Conservation (phyloP, 2,113 vertebrate genomes). For the Arothron firmamentum region DNA sequence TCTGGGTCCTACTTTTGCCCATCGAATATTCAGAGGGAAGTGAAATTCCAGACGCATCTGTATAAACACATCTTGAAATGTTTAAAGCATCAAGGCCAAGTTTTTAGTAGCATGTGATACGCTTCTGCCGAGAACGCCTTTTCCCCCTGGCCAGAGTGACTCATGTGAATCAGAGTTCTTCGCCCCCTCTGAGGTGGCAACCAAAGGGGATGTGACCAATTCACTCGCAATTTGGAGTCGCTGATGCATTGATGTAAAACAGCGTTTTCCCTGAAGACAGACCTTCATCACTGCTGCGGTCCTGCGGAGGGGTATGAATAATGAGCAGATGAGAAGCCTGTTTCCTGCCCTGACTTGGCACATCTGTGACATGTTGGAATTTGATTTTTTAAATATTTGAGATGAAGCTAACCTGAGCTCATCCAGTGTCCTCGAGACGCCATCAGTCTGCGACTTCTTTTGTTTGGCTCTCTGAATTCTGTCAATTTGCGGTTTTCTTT, state of each 20-base stretch:
- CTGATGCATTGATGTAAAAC: constrained; percentile 69
- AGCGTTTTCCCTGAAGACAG: constrained; percentile 51
- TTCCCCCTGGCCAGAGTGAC: constrained; percentile 39
- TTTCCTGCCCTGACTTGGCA: not conserved
- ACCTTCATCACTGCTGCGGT: constrained; percentile 51
- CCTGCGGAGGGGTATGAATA: constrained; percentile 45
- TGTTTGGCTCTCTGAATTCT: constrained; percentile 34
- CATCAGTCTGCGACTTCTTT: not conserved
- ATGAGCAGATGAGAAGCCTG: constrained; percentile 34
- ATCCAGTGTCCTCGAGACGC: too few relatives aligned
- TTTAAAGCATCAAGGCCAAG: constrained; percentile 22
- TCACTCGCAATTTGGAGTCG: constrained; percentile 68
- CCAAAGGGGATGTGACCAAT: constrained; percentile 63
- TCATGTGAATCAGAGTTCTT: constrained; percentile 54
- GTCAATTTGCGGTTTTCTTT: constrained; percentile 48
- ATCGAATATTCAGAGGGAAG: too few relatives aligned
- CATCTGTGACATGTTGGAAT: too few relatives aligned
- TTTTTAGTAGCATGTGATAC: constrained; percentile 28
- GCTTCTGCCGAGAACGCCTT: constrained; percentile 30
- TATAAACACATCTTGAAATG: constrained; percentile 7
- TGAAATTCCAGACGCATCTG: too few relatives aligned
- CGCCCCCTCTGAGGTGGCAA: constrained; percentile 41
- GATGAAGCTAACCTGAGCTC: too few relatives aligned
- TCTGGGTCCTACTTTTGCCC: too few relatives aligned
- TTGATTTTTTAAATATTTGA: too few relatives aligned